A percentile compares a stretch with the other conserved stretches of the same genome.
Conservation (phyloP, 2,113 vertebrate species). For the Pteruthius melanotis region DNA sequence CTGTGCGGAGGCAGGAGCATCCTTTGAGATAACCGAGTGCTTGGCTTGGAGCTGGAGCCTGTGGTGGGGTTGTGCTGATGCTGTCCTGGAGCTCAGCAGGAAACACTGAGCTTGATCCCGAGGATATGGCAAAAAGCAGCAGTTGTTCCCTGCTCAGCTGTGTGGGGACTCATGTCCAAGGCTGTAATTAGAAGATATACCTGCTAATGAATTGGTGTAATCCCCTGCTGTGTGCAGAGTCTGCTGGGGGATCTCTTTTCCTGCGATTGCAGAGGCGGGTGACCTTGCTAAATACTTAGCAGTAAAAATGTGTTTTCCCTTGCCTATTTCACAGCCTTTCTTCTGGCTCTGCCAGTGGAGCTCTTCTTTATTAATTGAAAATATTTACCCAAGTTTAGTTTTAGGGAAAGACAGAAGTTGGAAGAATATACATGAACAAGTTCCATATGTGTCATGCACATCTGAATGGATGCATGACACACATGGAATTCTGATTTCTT, state of each 20-base stretch:
- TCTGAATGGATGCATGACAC: not conserved
- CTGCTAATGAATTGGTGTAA: conserved; percentile 38
- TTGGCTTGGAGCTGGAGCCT: not conserved
- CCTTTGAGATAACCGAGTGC: not conserved
- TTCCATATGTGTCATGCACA: not conserved
- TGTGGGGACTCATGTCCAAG: not conserved
- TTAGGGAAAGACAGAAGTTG: not conserved
- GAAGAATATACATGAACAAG: not conserved
- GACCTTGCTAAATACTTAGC: conserved; percentile 30
- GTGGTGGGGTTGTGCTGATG: not conserved
- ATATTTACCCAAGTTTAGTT: not conserved
- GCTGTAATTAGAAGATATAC: conserved; percentile 20
- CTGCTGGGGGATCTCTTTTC: conserved; percentile 7
- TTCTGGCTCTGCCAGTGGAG: not conserved
- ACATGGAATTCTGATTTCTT: not conserved
- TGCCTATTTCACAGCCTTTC: not conserved
- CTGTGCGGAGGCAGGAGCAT: not conserved
- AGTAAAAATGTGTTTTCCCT: not conserved
- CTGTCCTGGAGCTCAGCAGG: not conserved
- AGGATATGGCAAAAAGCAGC: not conserved
- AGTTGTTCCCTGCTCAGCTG: not conserved
- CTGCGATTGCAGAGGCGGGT: not conserved
- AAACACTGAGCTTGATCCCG: not conserved
- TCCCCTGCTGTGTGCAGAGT: not conserved
- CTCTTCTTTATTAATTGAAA: not conserved